Base-by-base conservation (phyloP, 2,113 vertebrate genomes). In the Hiodon tergisus region DNA sequence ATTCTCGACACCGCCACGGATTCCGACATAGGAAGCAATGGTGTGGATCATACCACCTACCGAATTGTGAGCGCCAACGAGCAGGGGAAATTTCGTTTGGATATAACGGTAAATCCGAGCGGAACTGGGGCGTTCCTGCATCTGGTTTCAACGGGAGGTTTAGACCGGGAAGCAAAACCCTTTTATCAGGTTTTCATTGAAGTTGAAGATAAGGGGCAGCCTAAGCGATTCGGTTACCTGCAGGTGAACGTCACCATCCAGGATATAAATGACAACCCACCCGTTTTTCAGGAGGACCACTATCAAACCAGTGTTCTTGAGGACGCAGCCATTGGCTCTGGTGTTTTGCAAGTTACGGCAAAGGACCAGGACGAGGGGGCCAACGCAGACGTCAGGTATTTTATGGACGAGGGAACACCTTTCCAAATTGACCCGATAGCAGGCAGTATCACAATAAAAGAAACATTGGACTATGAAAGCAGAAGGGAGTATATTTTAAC, bases 81-180 rank as follows among this genome's bases (percentile, higher is more conserved):
- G 80, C 93, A 93, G 70, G 94, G 94, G 0, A 93, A 87, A 2
- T 99, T 99, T 83, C 92, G 94, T 17, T 83, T 98, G 87, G 96
- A 97, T 86, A 89, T 98, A 83, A 99, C 97, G 6, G 92, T 98
- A 76, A 98, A 98, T 78, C 97, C 97, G 2, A 97, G 97, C 17
- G 97, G 97, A 0, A 95, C 97, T 89, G 96, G 97, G 9, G 96
- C 96, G 11, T 99, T 99, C 87, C 76, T 98, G 86, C 96, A 99
- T 76, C 89, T 99, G 3, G 97, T 98, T 48, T 95, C 96, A 13
- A 91, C 91, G 0, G 95, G 95, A 0, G 95, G 94, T 17, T 83
- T 98, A 89, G 96, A 99, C 86, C 89, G 96, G 59, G 96, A 98
- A 81, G 85, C 88, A 2, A 92, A 90, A 1, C 87, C 95, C 2